A percentile compares a stretch with the other conserved stretches of the same genome.
Evolutionary conservation across 2,113 vertebrate species (phyloP).

Genomic region (Hymenochirus boettgeri): DNA sequence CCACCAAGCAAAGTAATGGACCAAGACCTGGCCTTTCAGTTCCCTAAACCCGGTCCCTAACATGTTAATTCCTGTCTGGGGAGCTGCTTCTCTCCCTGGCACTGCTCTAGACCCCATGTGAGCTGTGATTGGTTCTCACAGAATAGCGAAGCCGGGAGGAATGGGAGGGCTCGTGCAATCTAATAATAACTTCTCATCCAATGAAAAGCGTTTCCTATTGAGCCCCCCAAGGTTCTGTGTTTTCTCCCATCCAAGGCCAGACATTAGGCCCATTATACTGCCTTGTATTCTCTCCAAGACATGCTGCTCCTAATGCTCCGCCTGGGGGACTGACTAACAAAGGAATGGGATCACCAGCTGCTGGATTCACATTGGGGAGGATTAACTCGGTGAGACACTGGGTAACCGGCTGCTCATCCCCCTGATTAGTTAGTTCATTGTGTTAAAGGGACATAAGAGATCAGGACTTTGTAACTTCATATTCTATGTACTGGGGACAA

Average conservation of each 20-base stretch:
- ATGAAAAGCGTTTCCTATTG: constrained; percentile 58
- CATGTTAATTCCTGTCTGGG: constrained; percentile 44
- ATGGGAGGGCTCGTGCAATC: constrained; percentile 48
- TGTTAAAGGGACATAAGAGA: constrained; percentile 39
- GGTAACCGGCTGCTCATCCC: constrained; percentile 22
- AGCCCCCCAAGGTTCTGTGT: constrained; percentile 57
- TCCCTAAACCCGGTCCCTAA: constrained; percentile 46
- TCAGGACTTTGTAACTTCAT: constrained; percentile 51
- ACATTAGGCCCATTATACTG: constrained; percentile 53
- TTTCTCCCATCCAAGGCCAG: constrained; percentile 50
- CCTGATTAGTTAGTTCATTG: constrained; percentile 18
- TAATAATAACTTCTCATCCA: constrained; percentile 53
- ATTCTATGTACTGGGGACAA: too few species aligned
- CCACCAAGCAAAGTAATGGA: constrained; percentile 41
- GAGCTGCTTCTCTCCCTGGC: constrained; percentile 44
- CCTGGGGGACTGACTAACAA: constrained; percentile 54
- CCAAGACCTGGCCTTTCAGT: constrained; percentile 46
- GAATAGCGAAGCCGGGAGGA: constrained; percentile 47
- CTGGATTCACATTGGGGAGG: constrained; percentile 34
- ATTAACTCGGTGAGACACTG: constrained; percentile 42
- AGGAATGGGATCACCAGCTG: constrained; percentile 50
- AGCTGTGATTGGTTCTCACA: constrained; percentile 48
- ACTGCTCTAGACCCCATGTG: constrained; percentile 44
- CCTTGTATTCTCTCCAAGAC: constrained; percentile 52
- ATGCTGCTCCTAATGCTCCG: constrained; percentile 44